Evolutionary conservation across 1,140 invertebrate genomes (phyloP).

Genomic region (Drosophila kanapiae): DNA sequence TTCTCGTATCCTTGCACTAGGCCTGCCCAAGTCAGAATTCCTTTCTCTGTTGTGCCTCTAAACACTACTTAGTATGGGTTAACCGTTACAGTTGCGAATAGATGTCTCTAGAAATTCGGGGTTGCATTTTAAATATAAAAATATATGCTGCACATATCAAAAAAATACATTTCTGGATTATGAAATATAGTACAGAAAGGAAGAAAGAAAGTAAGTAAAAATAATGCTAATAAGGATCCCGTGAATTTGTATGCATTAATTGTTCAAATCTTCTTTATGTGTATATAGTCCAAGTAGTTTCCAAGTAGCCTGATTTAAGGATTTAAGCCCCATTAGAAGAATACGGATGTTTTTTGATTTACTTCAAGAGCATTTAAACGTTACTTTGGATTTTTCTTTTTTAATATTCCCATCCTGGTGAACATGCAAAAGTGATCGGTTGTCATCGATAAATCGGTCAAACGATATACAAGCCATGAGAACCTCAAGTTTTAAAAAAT

Average conservation of each 20-base stretch:
- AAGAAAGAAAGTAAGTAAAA: neutral
- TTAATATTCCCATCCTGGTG: neutral
- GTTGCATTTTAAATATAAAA: neutral
- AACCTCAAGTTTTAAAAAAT: neutral
- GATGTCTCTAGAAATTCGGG: neutral
- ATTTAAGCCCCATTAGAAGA: neutral
- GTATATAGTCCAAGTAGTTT: neutral
- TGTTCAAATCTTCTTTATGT: neutral
- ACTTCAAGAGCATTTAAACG: neutral
- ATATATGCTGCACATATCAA: neutral
- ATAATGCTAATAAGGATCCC: neutral
- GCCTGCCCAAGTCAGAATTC: conserved; percentile 15
- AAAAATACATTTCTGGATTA: neutral
- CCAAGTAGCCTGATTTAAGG: neutral
- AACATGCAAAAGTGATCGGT: neutral
- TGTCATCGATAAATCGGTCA: neutral
- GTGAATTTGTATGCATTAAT: neutral
- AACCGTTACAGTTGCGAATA: neutral
- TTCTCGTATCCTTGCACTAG: conserved; percentile 13
- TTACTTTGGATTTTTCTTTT: neutral
- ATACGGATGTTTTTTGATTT: no score
- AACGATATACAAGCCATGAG: neutral
- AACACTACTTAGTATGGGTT: conserved; percentile 7
- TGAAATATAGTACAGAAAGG: conserved; percentile 14
- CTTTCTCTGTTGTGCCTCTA: neutral